Evolutionary conservation across 2,888 invertebrate species (phyloP).

Genomic region (Exephanes ischioxanthus): DNA sequence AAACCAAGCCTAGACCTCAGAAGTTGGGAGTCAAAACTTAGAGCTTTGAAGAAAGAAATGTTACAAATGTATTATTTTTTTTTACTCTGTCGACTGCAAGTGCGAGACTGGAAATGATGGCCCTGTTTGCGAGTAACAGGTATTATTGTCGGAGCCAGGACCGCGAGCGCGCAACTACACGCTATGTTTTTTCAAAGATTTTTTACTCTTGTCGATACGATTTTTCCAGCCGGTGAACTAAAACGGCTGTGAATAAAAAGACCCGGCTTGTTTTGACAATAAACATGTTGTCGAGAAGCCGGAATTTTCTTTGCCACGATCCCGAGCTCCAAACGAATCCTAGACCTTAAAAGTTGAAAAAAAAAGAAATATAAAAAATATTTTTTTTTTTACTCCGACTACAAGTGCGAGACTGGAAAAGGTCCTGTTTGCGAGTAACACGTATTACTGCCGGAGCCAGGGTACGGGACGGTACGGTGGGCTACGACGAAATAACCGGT

Average conservation of each 20-base stretch:
- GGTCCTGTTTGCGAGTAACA: constrained; percentile 19
- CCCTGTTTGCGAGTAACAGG: constrained; percentile 15
- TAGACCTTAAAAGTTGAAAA: neutral
- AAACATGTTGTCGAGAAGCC: no score
- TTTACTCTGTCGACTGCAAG: neutral
- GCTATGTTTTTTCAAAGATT: constrained; percentile 5
- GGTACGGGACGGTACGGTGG: constrained; percentile 53
- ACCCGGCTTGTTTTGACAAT: no score
- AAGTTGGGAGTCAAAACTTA: neutral
- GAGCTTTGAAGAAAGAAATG: neutral
- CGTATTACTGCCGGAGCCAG: constrained; percentile 40
- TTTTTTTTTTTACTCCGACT: neutral
- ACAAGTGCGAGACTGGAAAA: constrained; percentile 11
- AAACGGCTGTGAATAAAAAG: neutral
- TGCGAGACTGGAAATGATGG: constrained; percentile 1
- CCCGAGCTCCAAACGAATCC: no score
- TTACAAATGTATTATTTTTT: neutral
- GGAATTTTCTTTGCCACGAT: no score
- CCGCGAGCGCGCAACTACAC: neutral
- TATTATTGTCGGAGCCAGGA: constrained; percentile 33
- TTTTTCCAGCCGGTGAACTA: neutral
- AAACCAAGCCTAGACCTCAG: no score
- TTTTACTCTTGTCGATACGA: neutral
- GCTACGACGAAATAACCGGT: constrained; percentile 66
- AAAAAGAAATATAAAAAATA: neutral